Base-by-base conservation (phyloP, 1,140 invertebrate species). In the Caenorhabditis tropicalis region DNA sequence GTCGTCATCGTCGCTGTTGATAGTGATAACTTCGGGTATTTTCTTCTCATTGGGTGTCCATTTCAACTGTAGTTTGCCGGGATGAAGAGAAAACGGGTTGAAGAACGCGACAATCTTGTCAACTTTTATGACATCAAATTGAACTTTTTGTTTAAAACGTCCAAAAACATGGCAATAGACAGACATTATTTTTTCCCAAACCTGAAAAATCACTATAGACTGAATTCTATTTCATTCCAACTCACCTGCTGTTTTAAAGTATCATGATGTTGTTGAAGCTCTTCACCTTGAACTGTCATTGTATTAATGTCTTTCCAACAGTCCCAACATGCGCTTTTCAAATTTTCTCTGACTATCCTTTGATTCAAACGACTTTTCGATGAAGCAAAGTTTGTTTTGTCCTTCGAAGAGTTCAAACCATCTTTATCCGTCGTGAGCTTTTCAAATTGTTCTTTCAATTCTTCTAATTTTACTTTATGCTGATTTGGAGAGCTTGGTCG, bases 191-290 rank as follows among this genome's bases (percentile, higher is more conserved):
- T 74, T 74, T 5, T 39, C 33, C 65, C 65, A 74, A 21, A 74
- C 33, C 65, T 74, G n/a, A 74, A 74, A 56, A 74, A n/a, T n/a
- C n/a, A n/a, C n/a, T n/a, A n/a, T 51, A 51, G 16, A 51, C 4
- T n/a, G n/a, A 19, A n/a, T 51, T 51, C 48, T 9, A 51, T n/a
- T 51, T n/a, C 39, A 43, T 56, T 56, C 9, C 16, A 10, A 46
- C 65, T 74, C n/a, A 74, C 65, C 10, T 74, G 29, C 27, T 24
- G 2, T 24, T 74, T 74, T 36, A 74, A 46, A 1, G 7, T 19
- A 10, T 43, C n/a, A 24, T 10, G 7, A 15, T 1, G 24, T 12
- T 74, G 21, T 43, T 74, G 65, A 21, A 70, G 36, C 3, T 74
- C n/a, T 21, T 74, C 36, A 24, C 36, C 65, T 74, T 24, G 65